These are phyloP conservation scores for Globodera rostochiensis DNA, from an alignment of 1,140 invertebrate genomes.

Conservation along the genomic window DNA sequence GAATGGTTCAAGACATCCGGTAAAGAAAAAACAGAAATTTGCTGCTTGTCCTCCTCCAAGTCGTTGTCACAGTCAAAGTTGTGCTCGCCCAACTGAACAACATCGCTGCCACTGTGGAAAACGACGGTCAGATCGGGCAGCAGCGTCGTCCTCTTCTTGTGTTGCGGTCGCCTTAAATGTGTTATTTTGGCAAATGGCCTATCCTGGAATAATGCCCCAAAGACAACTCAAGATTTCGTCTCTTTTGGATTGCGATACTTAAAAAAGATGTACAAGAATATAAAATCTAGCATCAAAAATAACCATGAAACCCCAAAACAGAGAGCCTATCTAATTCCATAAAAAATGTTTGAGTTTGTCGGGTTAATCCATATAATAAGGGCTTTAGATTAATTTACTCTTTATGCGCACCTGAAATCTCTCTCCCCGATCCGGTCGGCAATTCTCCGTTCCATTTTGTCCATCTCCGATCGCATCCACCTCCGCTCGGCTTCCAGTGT, in stretches of 20 bases:
- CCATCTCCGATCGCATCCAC: not conserved
- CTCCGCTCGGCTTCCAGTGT: not conserved
- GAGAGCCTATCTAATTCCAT: too few species aligned
- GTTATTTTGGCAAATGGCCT: not conserved
- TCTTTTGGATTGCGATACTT: too few species aligned
- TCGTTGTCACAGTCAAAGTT: not conserved
- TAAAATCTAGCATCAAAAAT: too few species aligned
- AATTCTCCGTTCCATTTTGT: not conserved
- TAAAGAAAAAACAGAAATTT: constrained; percentile 16
- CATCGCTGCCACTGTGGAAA: constrained; percentile 9
- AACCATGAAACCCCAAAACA: too few species aligned
- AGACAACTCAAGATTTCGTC: not conserved
- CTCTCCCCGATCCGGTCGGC: not conserved
- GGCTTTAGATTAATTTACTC: too few species aligned
- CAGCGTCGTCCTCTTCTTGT: too few species aligned
- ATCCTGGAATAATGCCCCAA: not conserved
- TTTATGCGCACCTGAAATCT: too few species aligned
- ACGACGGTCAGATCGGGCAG: not conserved
- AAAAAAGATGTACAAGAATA: too few species aligned
- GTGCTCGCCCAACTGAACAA: constrained; percentile 15
- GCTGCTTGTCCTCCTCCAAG: not conserved
- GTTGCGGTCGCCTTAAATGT: not conserved
- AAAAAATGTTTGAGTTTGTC: too few species aligned
- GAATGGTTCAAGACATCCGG: constrained; percentile 7
- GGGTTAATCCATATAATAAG: too few species aligned